Percentiles rank a stretch among this genome's conserved stretches.
Conservation (phyloP, 2,113 vertebrate genomes). For the Axis porcinus region DNA sequence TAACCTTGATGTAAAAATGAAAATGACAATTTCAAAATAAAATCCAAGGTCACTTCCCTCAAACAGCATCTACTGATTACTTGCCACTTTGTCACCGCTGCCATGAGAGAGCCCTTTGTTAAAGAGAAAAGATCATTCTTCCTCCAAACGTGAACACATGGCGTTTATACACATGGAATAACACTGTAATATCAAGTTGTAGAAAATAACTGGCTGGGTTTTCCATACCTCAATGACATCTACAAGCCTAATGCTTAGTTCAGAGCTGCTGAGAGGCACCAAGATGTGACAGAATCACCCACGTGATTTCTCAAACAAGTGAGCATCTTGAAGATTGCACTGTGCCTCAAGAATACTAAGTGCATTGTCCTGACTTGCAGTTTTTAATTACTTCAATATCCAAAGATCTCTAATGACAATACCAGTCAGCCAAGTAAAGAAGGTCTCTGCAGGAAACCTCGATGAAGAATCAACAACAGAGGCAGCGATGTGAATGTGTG, state of each 20-base stretch:
- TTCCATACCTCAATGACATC: not conserved
- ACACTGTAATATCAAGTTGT: not conserved
- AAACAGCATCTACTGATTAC: not conserved
- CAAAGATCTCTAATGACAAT: not conserved
- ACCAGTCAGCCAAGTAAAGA: not conserved
- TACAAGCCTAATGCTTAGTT: not conserved
- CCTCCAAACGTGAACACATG: not conserved
- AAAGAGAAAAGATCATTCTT: not conserved
- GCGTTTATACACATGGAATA: not conserved
- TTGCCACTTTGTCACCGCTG: not conserved
- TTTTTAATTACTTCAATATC: slow-evolving; percentile 28
- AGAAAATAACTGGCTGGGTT: slow-evolving; percentile 1
- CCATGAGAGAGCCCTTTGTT: not conserved
- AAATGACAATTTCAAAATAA: slow-evolving; percentile 25
- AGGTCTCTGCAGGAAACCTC: not conserved
- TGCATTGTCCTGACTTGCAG: not conserved
- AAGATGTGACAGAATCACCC: not conserved
- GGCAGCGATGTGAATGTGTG: not conserved
- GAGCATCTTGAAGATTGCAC: not conserved
- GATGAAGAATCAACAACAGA: not conserved
- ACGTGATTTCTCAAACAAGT: not conserved
- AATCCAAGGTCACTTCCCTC: not conserved
- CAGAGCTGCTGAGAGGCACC: not conserved
- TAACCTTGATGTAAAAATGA: not conserved
- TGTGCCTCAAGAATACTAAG: not conserved